Evolutionary conservation across 2,888 invertebrate genomes (phyloP), one percentile per base, ranked within the genome.

Genomic region (Hirtodrosophila alboralis): DNA sequence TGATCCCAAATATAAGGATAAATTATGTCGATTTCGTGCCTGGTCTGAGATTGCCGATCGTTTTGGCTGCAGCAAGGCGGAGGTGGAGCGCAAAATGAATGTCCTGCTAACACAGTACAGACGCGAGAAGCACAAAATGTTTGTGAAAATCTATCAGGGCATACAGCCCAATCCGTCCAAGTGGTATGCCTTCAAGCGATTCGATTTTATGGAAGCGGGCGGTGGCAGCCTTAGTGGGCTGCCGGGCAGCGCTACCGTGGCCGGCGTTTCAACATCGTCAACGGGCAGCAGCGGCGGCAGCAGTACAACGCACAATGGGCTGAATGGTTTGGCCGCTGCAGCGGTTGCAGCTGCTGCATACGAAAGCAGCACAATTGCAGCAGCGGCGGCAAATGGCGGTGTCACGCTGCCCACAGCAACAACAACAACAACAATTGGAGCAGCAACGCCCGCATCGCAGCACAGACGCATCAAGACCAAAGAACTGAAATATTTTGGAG

Each of bases 71-170:
- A 89, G 89, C 73, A 90, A 90, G 57, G 90, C 90, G 2, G 90
- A 90, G 64, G 90, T 90, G 45, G 90, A 90, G 65, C 89, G 90
- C 10, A 90, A 90, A 49, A 90, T 90, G 90, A 90, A 90, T 56
- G 90, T 90, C 2, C 73, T 90, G 60, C 67, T 90, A 6, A 90
- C 90, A 10, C 90, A 90, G 40, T 90, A 90, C 65, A 69, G 90
- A 9, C 90, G 90, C 3, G 90, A 90, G 74, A 90, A 90, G 59
- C 90, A 90, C 54, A 90, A 90, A 71, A 88, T 90, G 86, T 76
- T 89, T 56, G 81, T 90, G 10, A 89, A 89, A 66, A 77, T 89
- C 60, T 89, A 89, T 66, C 90, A 89, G 71, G 89, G 89, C 59
- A 89, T 90, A 34, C 88, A 88, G 59, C 89, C 89, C 61, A 89